A percentile compares a stretch with the other conserved stretches of the same genome.
These are phyloP conservation scores for Rosalia funebris DNA, from an alignment of 2,888 invertebrate species.

Conservation along the genomic window DNA sequence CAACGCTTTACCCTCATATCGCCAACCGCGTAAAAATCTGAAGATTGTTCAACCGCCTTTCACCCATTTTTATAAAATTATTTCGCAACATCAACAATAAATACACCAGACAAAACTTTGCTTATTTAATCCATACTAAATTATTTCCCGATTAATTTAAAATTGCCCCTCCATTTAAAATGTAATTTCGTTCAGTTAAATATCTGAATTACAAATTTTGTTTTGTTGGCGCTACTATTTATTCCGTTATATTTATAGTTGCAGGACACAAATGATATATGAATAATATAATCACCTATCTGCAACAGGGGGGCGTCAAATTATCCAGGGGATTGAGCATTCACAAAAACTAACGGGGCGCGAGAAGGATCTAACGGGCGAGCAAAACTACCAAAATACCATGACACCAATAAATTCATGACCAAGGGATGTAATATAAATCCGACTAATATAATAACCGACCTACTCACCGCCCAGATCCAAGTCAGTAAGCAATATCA, in stretches of 20 bases:
- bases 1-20: neutral
- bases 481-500: too few species aligned
- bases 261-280: neutral
- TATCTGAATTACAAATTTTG: neutral
- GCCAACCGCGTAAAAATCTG: neutral
- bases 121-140: constrained; percentile 1
- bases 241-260: neutral
- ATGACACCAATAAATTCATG: too few species aligned
- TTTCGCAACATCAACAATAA: neutral
- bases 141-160: constrained; percentile 2
- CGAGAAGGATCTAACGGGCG: neutral
- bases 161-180: neutral
- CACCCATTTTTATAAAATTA: neutral
- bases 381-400: neutral
- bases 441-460: too few species aligned
- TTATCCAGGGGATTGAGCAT: neutral
- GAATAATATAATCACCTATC: neutral
- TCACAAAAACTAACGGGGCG: neutral
- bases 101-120: neutral
- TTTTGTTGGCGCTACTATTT: neutral
- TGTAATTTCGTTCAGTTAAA: constrained; percentile 8
- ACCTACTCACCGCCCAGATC: too few species aligned
- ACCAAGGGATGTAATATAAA: too few species aligned
- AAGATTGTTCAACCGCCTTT: neutral
- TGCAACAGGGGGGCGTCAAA: neutral